Base-by-base conservation (phyloP, 1,140 invertebrate species). In the Argopecten irradians region DNA sequence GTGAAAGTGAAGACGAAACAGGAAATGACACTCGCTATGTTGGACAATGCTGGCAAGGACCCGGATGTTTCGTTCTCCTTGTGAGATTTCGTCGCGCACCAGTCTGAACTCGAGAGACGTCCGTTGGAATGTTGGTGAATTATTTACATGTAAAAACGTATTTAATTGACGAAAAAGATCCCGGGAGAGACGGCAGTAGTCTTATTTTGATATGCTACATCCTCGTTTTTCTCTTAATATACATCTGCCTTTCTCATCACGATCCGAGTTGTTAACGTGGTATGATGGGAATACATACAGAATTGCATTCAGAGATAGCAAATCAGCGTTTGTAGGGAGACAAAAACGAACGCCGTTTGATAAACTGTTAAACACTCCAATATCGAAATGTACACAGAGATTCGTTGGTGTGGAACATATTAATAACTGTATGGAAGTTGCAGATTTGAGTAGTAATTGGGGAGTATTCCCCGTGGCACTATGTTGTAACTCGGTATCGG, bases 91-190 rank as follows among this genome's bases (percentile, higher is more conserved):
- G 55, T 71, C 22, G 55, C 55, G 55, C 55, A 71, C 55, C n/a
- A 71, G n/a, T 71, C 22, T 71, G 55, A 71, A 71, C 55, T 71
- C 28, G n/a, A n/a, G 16, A 71, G 55, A 71, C 55, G 55, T 71
- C 28, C 55, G 1, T 71, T 28, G 55, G 55, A 71, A 71, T 71
- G 55, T 71, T 5, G 22, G 55, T 71, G 55, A 71, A 71, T 71
- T 71, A 71, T 71, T 71, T 71, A 71, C 55, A 71, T 71, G 55
- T 71, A 71, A 71, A 71, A 71, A 71, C 55, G 55, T 71, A 71
- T 71, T 71, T 71, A 71, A 71, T 71, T 71, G 55, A 71, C 55
- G 55, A 71, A 71, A 71, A 71, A 71, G 55, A 71, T 71, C 55
- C 55, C 55, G 55, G 5, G 55, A 71, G 43, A 46, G 55, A 71